These are phyloP conservation scores for Xenus cinereus DNA, from an alignment of 2,113 vertebrate genomes.

Conservation along the genomic window DNA sequence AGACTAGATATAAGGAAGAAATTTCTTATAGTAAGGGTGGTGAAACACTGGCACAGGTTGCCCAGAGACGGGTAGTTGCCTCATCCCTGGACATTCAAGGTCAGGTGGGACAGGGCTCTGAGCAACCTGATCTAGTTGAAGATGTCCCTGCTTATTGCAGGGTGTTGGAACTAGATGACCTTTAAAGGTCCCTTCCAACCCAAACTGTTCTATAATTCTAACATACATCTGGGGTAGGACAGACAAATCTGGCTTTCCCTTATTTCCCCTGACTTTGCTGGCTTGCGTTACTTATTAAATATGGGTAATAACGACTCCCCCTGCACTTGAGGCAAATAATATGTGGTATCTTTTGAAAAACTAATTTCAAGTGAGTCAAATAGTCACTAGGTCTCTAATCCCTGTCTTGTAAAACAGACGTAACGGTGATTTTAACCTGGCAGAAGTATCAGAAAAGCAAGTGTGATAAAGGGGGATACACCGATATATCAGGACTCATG, in stretches of 20 bases:
- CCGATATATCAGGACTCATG: rapidly evolving
- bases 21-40: too few species aligned
- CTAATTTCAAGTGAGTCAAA: not conserved
- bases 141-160: not conserved
- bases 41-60: not conserved
- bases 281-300: not conserved
- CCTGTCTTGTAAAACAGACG: not conserved
- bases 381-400: not conserved
- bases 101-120: not conserved
- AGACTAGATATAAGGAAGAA: not conserved
- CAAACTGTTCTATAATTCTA: not conserved
- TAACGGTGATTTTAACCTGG: not conserved
- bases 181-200: not conserved
- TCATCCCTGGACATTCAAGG: not conserved
- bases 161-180: not conserved
- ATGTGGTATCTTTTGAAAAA: not conserved
- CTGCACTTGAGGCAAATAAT: not conserved
- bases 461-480: not conserved
- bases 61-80: not conserved
- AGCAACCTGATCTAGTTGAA: not conserved
- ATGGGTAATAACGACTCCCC: not conserved
- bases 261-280: not conserved
- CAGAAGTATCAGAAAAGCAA: not conserved
- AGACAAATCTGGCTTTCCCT: not conserved
- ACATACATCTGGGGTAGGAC: not conserved